Conservation (phyloP, 2,797 vertebrate species). For the Menidia menidia region DNA sequence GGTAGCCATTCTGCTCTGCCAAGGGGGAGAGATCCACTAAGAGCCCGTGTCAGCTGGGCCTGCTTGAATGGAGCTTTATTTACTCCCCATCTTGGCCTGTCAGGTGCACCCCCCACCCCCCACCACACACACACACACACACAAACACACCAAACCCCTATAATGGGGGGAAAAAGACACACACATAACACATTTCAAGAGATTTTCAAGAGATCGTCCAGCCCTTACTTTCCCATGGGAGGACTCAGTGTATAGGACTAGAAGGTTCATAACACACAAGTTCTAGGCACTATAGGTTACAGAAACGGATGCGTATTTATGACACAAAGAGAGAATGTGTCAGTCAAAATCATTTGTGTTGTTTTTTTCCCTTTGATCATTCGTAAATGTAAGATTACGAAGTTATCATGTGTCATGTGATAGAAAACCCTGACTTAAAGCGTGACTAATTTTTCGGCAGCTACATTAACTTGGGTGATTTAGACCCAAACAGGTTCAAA, state of each 20-base stretch:
- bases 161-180: too few species aligned
- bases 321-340: too few species aligned
- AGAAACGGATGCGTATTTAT: background rate
- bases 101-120: slow-evolving; percentile 53
- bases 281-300: background rate
- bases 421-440: too few species aligned
- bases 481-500: too few species aligned
- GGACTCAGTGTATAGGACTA: slow-evolving; percentile 10
- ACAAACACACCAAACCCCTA: too few species aligned
- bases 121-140: too few species aligned
- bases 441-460: too few species aligned
- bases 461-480: too few species aligned
- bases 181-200: slow-evolving; percentile 49
- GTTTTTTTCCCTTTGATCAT: too few species aligned
- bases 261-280: slow-evolving; percentile 7
- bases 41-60: slow-evolving; percentile 76
- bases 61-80: slow-evolving; percentile 79
- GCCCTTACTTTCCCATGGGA: slow-evolving; percentile 47
- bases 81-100: slow-evolving; percentile 33
- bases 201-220: slow-evolving; percentile 18
- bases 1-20: slow-evolving; percentile 72
- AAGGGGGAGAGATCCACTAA: slow-evolving; percentile 70
- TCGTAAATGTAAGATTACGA: too few species aligned
- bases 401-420: too few species aligned
- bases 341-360: too few species aligned